Evolutionary conservation across 2,797 vertebrate species (phyloP).

Genomic region (Peromyscus attwateri): DNA sequence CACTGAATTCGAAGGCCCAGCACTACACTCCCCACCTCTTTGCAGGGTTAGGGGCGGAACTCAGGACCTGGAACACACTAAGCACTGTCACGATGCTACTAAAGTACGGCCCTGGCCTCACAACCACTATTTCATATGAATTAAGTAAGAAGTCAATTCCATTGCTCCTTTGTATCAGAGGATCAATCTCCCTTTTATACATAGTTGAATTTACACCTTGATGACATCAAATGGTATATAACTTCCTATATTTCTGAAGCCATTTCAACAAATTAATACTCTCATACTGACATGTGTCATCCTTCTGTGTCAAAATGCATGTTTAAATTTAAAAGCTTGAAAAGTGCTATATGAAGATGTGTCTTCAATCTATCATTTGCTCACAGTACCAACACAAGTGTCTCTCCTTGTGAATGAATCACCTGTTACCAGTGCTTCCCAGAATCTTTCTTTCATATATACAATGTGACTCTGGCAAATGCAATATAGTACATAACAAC

Average conservation of each 20-base stretch:
- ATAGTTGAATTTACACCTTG: background rate
- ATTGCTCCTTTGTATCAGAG: background rate
- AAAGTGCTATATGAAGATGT: background rate
- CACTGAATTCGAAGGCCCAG: conserved; percentile 1
- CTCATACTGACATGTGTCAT: background rate
- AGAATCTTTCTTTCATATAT: background rate
- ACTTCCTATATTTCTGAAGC: conserved; percentile 15
- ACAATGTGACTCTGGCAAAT: background rate
- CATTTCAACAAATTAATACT: conserved; percentile 40
- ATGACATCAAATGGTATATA: background rate
- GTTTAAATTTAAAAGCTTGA: conserved; percentile 35
- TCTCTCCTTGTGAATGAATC: background rate
- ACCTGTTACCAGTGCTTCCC: background rate
- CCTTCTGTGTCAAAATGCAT: conserved; percentile 19
- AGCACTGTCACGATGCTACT: background rate
- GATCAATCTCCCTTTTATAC: background rate
- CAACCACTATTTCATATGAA: background rate
- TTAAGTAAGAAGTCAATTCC: background rate
- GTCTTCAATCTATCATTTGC: background rate
- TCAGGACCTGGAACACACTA: background rate
- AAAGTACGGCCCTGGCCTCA: too few relatives aligned
- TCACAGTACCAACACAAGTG: background rate
- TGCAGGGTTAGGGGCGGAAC: too few relatives aligned
- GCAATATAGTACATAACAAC: background rate
- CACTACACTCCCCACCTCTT: background rate